A percentile compares a stretch with the other conserved stretches of the same genome.
phyloP scores from a whole-genome alignment of 2,113 vertebrate genomes.

The Larimichthys crocea region DNA sequence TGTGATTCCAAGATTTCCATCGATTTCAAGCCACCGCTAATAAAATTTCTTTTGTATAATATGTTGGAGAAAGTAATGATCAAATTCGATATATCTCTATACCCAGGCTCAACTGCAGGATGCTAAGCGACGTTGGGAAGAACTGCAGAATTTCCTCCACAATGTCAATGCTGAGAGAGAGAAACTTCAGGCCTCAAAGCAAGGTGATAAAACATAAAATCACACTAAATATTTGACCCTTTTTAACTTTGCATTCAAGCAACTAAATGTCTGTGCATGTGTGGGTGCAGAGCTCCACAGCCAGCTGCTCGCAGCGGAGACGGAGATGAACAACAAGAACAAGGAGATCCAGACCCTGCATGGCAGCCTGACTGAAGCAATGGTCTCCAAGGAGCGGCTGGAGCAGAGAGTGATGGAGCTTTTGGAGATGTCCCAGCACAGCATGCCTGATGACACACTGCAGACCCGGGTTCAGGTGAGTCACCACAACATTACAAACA shows the following conservation, averaged over 20 bases:
- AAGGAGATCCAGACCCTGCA: constrained; percentile 95
- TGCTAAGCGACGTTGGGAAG: constrained; percentile 94
- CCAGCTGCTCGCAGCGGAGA: constrained; percentile 91
- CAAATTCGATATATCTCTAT: not conserved
- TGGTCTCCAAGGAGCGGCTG: constrained; percentile 93
- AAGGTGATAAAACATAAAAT: constrained; percentile 83
- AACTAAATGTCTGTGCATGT: not conserved
- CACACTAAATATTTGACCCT: not conserved
- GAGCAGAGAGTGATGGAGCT: constrained; percentile 93
- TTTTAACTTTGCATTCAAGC: not conserved
- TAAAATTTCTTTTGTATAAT: not conserved
- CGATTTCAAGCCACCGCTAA: not conserved
- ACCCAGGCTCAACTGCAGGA: constrained; percentile 92
- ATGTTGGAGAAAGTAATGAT: constrained; percentile 10
- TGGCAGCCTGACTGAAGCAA: constrained; percentile 92
- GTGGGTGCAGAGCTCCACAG: constrained; percentile 90
- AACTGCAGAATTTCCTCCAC: constrained; percentile 93
- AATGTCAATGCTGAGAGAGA: constrained; percentile 92
- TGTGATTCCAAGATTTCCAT: not conserved
- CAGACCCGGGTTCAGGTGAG: constrained; percentile 87
- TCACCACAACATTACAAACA: not conserved
- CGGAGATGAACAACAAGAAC: constrained; percentile 84
- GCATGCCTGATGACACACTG: constrained; percentile 88
- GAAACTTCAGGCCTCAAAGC: constrained; percentile 85
- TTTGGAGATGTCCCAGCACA: constrained; percentile 92